Base-by-base conservation (phyloP, 53 echinoderm and acorn worm species). In the Holothuria scabra region DNA sequence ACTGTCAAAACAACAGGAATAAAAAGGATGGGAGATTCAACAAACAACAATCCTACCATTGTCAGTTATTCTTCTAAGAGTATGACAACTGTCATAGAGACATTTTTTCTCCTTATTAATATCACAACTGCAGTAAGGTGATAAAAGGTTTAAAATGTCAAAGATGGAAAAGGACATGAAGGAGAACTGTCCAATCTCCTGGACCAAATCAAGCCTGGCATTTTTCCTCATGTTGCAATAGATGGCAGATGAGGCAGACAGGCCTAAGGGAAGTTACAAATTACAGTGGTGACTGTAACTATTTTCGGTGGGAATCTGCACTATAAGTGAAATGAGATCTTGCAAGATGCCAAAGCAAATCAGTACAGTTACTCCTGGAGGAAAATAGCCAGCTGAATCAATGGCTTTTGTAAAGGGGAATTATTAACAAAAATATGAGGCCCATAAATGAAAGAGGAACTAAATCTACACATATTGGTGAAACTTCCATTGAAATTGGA, bases 291-390 rank as follows among this genome's bases (percentile, higher is more conserved):
- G 93, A 91, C 0, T 99, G 99, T 56, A 89, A 90, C 5, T 99
- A 71, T 67, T 99, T 99, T 38, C 89, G 86, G 38, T 99, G 99
- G 99, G 99, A 94, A 72, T 91, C 91, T 44, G 58, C 31, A 46
- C 93, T 10, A 13, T 95, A 46, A 79, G 74, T 18, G 90, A 87
- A 60, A 67, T 67, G 37, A 59, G 66, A 49, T 46, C 82, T 10
- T 74, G 18, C 18, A 14, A 52, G 8, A 14, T 52, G 52, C 18
- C 18, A 16, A 18, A 18, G 18, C 52, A 18, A 52, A 16, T 14
- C 52, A 52, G 52, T 3, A 52, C 52, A 52, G 16, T 52, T 52
- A 16, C 52, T 16, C 18, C 16, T 41, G 41, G 41, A 10, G 41
- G 41, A 41, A 41, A 41, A 41, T 41, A 41, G 7, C 7, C 0